Evolutionary conservation across 2,113 vertebrate species (phyloP).

Genomic region (Dipodomys merriami): DNA sequence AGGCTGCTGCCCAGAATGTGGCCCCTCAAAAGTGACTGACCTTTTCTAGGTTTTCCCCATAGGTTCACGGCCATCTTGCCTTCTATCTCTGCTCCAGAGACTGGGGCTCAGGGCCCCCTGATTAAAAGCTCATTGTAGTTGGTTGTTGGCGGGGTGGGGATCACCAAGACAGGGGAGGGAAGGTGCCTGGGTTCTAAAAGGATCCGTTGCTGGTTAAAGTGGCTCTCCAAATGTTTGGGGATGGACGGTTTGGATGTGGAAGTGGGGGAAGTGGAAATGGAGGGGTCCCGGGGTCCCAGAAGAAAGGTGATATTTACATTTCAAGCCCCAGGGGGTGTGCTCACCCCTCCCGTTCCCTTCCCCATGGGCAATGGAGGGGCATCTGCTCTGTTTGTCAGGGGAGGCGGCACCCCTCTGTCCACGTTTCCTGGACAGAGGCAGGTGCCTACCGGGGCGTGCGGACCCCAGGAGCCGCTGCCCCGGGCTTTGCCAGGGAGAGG

Average conservation of each 20-base stretch:
- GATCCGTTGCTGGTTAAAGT: background rate
- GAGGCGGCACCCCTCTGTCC: no score
- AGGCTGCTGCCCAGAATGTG: background rate
- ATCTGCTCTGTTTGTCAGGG: no score
- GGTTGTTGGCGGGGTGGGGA: background rate
- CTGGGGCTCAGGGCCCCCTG: background rate
- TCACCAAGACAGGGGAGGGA: background rate
- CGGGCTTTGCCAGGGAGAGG: background rate
- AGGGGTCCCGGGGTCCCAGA: background rate
- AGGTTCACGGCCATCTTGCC: background rate
- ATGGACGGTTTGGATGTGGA: background rate
- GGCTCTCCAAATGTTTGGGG: background rate
- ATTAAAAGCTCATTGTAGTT: conserved; percentile 19
- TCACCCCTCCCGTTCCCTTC: no score
- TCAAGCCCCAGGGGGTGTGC: background rate
- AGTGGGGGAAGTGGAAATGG: no score
- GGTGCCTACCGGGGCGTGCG: background rate
- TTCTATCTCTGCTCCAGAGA: background rate
- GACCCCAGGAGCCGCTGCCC: background rate
- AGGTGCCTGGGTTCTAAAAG: background rate
- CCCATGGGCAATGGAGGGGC: no score
- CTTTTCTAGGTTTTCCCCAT: background rate
- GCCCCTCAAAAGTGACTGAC: background rate
- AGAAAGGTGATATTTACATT: background rate
- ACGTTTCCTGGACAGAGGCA: background rate